These are phyloP conservation scores for Alaudala cheleensis DNA, from an alignment of 2,113 vertebrate species.

Conservation along the genomic window DNA sequence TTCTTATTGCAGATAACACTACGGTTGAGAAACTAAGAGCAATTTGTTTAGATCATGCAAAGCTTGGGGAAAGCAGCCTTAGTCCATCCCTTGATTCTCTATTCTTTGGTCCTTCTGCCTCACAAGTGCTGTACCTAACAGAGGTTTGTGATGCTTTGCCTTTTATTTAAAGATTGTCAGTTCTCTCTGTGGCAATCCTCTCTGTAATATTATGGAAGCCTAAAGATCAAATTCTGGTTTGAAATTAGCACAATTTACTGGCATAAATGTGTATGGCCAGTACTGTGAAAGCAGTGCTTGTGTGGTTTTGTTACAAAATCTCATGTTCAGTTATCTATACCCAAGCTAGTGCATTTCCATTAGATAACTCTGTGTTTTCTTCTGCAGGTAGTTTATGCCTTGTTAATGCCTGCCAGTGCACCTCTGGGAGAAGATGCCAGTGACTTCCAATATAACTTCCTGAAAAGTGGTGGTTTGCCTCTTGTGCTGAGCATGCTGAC, in stretches of 20 bases:
- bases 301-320: not conserved
- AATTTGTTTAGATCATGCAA: constrained; percentile 96
- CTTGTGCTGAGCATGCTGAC: constrained; percentile 98
- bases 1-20: constrained; percentile 87
- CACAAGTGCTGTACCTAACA: constrained; percentile 98
- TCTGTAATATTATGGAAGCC: not conserved
- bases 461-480: constrained; percentile 95
- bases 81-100: constrained; percentile 95
- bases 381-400: constrained; percentile 93
- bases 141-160: constrained; percentile 82
- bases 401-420: constrained; percentile 98
- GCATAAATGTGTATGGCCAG: not conserved
- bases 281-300: not conserved
- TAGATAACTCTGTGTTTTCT: not conserved
- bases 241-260: not conserved
- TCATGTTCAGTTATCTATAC: not conserved
- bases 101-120: constrained; percentile 97
- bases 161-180: not conserved
- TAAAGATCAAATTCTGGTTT: not conserved
- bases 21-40: constrained; percentile 96
- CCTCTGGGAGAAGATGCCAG: constrained; percentile 96
- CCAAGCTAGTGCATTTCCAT: not conserved
- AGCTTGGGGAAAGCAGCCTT: constrained; percentile 97
- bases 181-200: not conserved
- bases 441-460: constrained; percentile 97